Evolutionary conservation across 2,888 invertebrate genomes (phyloP).

Genomic region (Clunio marinus): DNA sequence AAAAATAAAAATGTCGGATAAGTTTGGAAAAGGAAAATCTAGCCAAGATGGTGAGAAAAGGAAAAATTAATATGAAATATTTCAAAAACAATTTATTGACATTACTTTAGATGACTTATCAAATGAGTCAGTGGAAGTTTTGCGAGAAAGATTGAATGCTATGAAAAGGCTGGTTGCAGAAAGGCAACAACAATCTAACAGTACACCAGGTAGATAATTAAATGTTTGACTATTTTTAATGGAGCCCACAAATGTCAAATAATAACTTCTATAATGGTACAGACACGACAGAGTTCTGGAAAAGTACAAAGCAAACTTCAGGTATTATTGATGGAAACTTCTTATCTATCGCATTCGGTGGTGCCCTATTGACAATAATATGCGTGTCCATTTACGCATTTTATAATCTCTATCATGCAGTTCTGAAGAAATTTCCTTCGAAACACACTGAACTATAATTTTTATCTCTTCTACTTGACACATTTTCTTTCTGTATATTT

Average conservation of each 20-base stretch:
- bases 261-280: background rate
- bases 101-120: slow-evolving; percentile 50
- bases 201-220: slow-evolving; percentile 46
- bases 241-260: background rate
- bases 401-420: slow-evolving; percentile 74
- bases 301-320: slow-evolving; percentile 19
- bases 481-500: background rate
- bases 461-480: background rate
- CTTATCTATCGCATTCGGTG: slow-evolving; percentile 75
- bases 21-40: background rate
- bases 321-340: slow-evolving; percentile 78
- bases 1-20: slow-evolving; percentile 5
- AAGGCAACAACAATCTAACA: slow-evolving; percentile 50
- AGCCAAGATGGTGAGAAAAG: background rate
- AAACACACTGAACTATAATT: slow-evolving; percentile 73
- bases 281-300: slow-evolving; percentile 31
- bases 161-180: slow-evolving; percentile 82
- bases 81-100: background rate
- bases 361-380: slow-evolving; percentile 70
- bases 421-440: slow-evolving; percentile 77
- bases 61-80: background rate
- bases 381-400: slow-evolving; percentile 81
- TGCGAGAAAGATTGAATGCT: slow-evolving; percentile 69
- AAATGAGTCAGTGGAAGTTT: slow-evolving; percentile 73
- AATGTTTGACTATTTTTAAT: slow-evolving; percentile 43